Percentiles rank a stretch among this genome's conserved stretches.
These are phyloP conservation scores for Lucinisca nassula DNA, from an alignment of 2,888 invertebrate species.

Conservation along the genomic window DNA sequence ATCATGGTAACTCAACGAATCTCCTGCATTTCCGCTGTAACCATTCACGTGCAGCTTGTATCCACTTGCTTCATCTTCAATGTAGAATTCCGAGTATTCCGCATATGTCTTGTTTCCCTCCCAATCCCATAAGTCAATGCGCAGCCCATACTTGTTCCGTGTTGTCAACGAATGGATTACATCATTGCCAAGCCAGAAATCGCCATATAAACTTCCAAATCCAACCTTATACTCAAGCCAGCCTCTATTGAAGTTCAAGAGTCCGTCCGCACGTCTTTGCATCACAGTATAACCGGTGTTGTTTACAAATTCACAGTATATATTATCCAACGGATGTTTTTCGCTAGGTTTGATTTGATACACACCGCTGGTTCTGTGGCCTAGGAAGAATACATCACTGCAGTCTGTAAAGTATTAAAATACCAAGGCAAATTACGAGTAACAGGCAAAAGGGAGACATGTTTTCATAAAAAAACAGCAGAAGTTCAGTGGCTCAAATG, in stretches of 20 bases:
- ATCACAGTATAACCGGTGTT: constrained; percentile 84
- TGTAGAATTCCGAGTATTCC: constrained; percentile 83
- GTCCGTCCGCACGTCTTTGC: constrained; percentile 84
- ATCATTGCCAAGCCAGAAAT: constrained; percentile 86
- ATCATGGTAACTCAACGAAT: constrained; percentile 86
- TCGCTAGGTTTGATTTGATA: constrained; percentile 82
- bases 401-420: constrained; percentile 81
- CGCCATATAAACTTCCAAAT: constrained; percentile 86
- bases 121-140: constrained; percentile 87
- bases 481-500: no score
- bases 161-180: constrained; percentile 80
- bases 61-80: constrained; percentile 79
- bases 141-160: constrained; percentile 81
- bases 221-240: constrained; percentile 87
- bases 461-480: no score
- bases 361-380: constrained; percentile 80
- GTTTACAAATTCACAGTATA: constrained; percentile 86
- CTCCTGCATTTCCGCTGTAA: constrained; percentile 84
- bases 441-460: no score
- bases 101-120: constrained; percentile 85
- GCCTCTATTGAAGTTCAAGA: constrained; percentile 81
- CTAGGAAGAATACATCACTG: constrained; percentile 81
- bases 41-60: constrained; percentile 82
- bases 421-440: no score
- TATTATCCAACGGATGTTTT: constrained; percentile 72